Evolutionary conservation across 2,113 vertebrate genomes (phyloP), one percentile per base, ranked within the genome.

Genomic region (Lophius piscatorius): DNA sequence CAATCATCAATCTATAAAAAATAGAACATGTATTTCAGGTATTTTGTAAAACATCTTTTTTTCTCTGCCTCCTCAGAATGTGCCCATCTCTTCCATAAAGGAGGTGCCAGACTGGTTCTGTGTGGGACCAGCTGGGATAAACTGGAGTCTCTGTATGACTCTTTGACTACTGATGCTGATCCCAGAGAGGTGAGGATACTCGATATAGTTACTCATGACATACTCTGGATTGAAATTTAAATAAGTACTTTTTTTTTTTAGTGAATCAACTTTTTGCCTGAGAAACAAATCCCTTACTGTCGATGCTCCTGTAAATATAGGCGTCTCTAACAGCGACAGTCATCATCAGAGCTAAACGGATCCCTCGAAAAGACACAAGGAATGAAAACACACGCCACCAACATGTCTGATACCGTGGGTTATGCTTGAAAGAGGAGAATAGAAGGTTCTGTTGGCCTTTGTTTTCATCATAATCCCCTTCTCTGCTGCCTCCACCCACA

Each of bases 121-220:
- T 96, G 97, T 65, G 96, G 96, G 3, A 93, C 91, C 10, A 92
- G 86, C 34, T 94, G 94, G 94, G 95, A 99, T 47, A 94, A 95
- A 31, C 82, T 99, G 14, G 93, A 98, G 86, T 92, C 83, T n/a
- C 90, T 99, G 21, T 90, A 92, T 6, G 93, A 96, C 20, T 82
- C 91, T 33, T 80, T 99, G 78, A 92, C 90, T 9, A 91, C 70
- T 0, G 90, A 87, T 9, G 91, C 95, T 49, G 95, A 98, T 66
- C 96, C 94, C 48, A 93, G 91, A 58, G 87, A 76, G 85, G 97
- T 96, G 72, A 86, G 92, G 61, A 36, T 11, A 28, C 26, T 9
- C 9, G 26, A 5, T 28, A 28, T 5, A 28, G 5, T 28, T 9
- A 12, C 13, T 29, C 21, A 39, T 33, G 21, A 4, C 36, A 47